Evolutionary conservation across 2,888 invertebrate genomes (phyloP), one percentile per base, ranked within the genome.

Genomic region (Tetanocera ferruginea): DNA sequence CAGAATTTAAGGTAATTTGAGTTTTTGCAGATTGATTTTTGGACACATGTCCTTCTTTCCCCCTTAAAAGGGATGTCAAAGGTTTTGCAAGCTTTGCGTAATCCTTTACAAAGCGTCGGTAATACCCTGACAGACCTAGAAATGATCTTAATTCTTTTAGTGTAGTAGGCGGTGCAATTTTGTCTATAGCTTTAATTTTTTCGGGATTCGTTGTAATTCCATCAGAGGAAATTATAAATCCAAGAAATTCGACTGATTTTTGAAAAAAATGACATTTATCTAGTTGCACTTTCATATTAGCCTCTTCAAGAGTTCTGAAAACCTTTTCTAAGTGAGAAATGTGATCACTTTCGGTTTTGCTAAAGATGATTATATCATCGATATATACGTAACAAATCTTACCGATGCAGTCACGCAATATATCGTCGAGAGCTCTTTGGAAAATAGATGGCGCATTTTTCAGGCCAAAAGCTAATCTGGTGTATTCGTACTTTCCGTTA

Each of bases 401-500:
- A 14, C 77, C 69, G 17, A 78, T 78, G 49, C 62, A 62, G n/a
- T n/a, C n/a, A n/a, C n/a, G n/a, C n/a, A n/a, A n/a, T n/a, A n/a
- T n/a, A n/a, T n/a, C n/a, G n/a, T n/a, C n/a, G n/a, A n/a, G n/a
- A n/a, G n/a, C n/a, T n/a, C n/a, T n/a, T n/a, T n/a, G n/a, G n/a
- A n/a, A 78, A 5, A 78, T 70, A 1, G 74, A 23, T 19, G 78
- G 52, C 11, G 78, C 78, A n/a, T 74, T 78, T 5, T 74, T 73
- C 28, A 77, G 19, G 1, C 73, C 77, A 19, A 74, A 74, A 2
- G 74, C 49, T 5, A 74, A 17, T 1, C 73, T 60, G 2, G 60
- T 60, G 5, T 31, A 31, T 31, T 31, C 31, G 31, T 31, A 31
- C 31, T 31, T 31, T 31, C 31, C 31, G 31, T 31, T 31, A 37